Base-by-base conservation (phyloP, 2,797 vertebrate species). In the Erethizon dorsatum region DNA sequence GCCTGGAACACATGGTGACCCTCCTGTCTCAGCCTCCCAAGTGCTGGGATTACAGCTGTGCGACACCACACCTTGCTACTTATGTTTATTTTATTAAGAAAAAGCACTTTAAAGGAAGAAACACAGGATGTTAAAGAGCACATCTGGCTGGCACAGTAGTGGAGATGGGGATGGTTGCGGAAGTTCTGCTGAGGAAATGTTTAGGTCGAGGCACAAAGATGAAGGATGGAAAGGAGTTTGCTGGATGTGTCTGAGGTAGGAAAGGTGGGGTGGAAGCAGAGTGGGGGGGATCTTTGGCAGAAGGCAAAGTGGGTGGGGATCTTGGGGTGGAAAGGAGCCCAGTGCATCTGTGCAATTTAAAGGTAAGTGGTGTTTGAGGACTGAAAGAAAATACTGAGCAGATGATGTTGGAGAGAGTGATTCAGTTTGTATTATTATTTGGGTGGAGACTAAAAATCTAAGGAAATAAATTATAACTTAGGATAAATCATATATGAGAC, bases 391-490 rank as follows among this genome's bases (percentile, higher is more conserved):
- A 73, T 31, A 61, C 20, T 22, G 1, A 65, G 88, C 26, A 69
- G 52, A 83, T 37, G n/a, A 31, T 31, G 45, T 13, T 47, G 47
- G 47, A 31, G 10, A 82, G n/a, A 41, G 18, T 28, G 20, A 45
- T 15, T 50, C 3, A 54, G 20, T 28, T 54, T 61, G 54, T 82
- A 59, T 24, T 28, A 50, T 10, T 47, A 91, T 82, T 65, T 92
- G 45, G 50, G 52, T 33, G 22, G n/a, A 67, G 17, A 94, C 14
- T 26, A 65, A 90, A 26, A 96, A 77, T 77, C 52, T 54, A 65
- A 10, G 83, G 67, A 82, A 90, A 95, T 91, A 69, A 89, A 61
- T 69, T 24, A n/a, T 20, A 86, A 59, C 4, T 57, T 52, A 52
- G 28, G 17, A 61, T 37, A 90, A 90, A 33, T 22, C 22, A 67